A percentile compares a stretch with the other conserved stretches of the same genome.
Evolutionary conservation across 2,888 invertebrate genomes (phyloP).

Genomic region (Drosophila lacicola): DNA sequence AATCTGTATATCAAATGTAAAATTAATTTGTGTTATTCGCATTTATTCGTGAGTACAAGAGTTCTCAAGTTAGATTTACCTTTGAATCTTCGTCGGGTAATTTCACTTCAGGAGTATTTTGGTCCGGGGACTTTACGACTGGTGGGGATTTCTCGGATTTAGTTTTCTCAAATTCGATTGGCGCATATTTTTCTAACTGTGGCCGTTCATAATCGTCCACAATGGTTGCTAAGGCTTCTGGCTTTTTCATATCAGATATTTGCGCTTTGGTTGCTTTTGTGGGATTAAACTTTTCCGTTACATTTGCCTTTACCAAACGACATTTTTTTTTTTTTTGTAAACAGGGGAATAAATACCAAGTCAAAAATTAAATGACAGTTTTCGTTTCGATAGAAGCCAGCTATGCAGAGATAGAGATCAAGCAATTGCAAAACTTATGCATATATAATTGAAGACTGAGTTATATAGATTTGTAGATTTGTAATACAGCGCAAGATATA

Average conservation of each 20-base stretch:
- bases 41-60: neutral
- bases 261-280: conserved; percentile 80
- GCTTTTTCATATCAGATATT: conserved; percentile 84
- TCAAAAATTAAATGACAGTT: neutral
- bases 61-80: conserved; percentile 56
- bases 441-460: neutral
- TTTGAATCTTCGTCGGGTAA: conserved; percentile 51
- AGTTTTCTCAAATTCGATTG: conserved; percentile 85
- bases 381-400: neutral
- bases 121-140: conserved; percentile 52
- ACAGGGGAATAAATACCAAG: conserved; percentile 6
- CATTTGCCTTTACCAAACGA: conserved; percentile 53
- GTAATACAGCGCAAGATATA: too few relatives aligned
- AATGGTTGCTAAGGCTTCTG: conserved; percentile 86
- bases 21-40: neutral
- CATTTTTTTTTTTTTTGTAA: conserved; percentile 8
- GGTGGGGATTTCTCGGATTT: conserved; percentile 65
- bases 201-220: conserved; percentile 91
- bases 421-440: neutral
- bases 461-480: neutral
- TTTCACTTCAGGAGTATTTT: conserved; percentile 53
- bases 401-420: neutral
- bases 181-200: conserved; percentile 88
- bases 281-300: conserved; percentile 77
- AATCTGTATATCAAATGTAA: neutral